Base-by-base conservation (phyloP, 2,888 invertebrate genomes). In the Lumbricus terrestris region DNA sequence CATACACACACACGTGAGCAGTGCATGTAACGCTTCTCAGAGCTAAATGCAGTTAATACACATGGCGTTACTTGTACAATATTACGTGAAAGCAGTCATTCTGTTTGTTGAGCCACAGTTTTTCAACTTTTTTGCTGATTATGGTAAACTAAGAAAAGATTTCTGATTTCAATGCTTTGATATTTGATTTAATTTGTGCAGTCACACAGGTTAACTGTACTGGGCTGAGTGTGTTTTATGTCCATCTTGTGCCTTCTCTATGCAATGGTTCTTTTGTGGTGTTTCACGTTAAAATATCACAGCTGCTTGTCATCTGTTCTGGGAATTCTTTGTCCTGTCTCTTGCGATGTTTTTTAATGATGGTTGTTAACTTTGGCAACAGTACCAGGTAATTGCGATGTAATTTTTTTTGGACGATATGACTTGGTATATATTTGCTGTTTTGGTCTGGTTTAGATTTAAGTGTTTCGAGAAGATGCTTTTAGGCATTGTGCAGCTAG, bases 211-310 rank as follows among this genome's bases (percentile, higher is more conserved):
- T 69, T 69, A 69, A 13, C 29, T 69, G 69, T n/a, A 69, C n/a
- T 0, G 13, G 69, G 29, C 69, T n/a, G 47, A 47, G 47, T 23
- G 23, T 23, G 23, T 47, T 47, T 16, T 47, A n/a, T 69, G 69
- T 69, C 69, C 69, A n/a, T 69, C n/a, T 69, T 69, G 69, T 69
- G 69, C 69, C 69, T 69, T 69, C 69, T 69, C 69, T 69, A 69
- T 69, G 69, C 69, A 69, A 69, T 8, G 69, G n/a, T n/a, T 69
- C n/a, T 69, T 3, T n/a, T 69, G 8, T 69, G n/a, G 69, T 69
- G 69, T 69, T 16, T n/a, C n/a, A n/a, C 13, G n/a, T 29, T 69
- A 11, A 69, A 29, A 69, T n/a, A 13, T 69, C 69, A 69, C 69
- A n/a, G 69, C 69, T 69, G 69, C 69, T 11, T 0, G 69, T 29